These are phyloP conservation scores for Girardinus metallicus DNA, from an alignment of 2,797 vertebrate species.

Conservation along the genomic window DNA sequence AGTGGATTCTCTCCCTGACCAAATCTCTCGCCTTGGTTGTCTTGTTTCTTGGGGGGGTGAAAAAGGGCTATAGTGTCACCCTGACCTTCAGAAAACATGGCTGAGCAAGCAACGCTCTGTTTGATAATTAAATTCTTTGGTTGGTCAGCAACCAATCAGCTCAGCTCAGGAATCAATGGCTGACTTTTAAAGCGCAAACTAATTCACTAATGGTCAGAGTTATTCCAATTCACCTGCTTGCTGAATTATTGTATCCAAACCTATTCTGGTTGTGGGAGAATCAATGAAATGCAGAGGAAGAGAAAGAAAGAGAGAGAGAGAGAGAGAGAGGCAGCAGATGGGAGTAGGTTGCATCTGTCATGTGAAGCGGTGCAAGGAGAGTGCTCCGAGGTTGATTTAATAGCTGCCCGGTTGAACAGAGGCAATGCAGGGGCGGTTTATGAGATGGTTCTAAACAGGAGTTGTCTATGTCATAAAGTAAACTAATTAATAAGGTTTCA, in stretches of 20 bases:
- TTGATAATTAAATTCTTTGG: conserved; percentile 83
- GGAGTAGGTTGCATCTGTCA: conserved; percentile 56
- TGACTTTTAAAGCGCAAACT: conserved; percentile 83
- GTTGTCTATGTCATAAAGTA: conserved; percentile 69
- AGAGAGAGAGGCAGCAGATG: conserved; percentile 27
- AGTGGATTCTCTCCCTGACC: conserved; percentile 58
- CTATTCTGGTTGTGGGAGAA: conserved; percentile 58
- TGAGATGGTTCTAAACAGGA: conserved; percentile 58
- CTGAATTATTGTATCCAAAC: conserved; percentile 78
- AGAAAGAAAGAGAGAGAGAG: conserved; percentile 7
- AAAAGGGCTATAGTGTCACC: conserved; percentile 62
- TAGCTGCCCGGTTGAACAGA: conserved; percentile 60
- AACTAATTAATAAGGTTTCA: conserved; percentile 78
- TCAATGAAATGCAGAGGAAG: conserved; percentile 59
- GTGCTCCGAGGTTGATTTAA: conserved; percentile 63
- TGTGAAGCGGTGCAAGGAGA: conserved; percentile 57
- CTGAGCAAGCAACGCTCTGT: conserved; percentile 78
- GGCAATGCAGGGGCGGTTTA: conserved; percentile 56
- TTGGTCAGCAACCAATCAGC: conserved; percentile 81
- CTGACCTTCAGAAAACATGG: conserved; percentile 84
- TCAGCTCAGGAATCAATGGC: conserved; percentile 78
- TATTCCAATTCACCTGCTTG: conserved; percentile 83
- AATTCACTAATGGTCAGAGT: conserved; percentile 86
- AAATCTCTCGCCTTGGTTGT: conserved; percentile 47
- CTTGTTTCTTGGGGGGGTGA: conserved; percentile 37